Conservation (phyloP, 2,888 invertebrate species). For the Cartodere bifasciata region DNA sequence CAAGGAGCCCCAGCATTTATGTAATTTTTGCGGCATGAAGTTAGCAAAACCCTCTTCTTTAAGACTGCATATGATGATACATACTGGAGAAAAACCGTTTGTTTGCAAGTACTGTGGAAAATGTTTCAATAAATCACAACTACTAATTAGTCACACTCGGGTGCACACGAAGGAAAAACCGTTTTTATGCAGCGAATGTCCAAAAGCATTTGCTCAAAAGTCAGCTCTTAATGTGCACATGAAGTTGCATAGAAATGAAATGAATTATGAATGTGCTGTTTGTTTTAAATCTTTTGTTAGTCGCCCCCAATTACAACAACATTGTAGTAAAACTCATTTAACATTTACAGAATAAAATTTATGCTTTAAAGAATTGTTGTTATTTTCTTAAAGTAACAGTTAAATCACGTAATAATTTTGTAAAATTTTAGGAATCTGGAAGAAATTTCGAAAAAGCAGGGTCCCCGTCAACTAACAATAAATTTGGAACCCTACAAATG, state of each 20-base stretch:
- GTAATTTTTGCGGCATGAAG: conserved; percentile 19
- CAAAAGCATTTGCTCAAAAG: conserved; percentile 41
- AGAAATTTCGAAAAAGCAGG: too few species aligned
- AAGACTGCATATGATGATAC: conserved; percentile 18
- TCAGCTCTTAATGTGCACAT: conserved; percentile 37
- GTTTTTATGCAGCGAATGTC: conserved; percentile 26
- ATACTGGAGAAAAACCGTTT: conserved; percentile 21
- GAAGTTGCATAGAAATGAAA: conserved; percentile 32
- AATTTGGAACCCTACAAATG: too few species aligned
- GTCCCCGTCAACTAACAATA: too few species aligned
- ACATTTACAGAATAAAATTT: too few species aligned
- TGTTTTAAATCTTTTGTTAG: conserved; percentile 23
- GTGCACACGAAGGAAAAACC: conserved; percentile 40
- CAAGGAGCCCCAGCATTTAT: conserved; percentile 11
- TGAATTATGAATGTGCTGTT: conserved; percentile 38
- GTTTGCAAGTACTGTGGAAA: conserved; percentile 1
- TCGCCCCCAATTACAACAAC: conserved; percentile 16
- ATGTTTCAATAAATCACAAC: conserved; percentile 27
- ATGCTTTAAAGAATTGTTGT: too few species aligned
- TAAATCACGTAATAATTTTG: too few species aligned
- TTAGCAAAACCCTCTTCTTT: conserved; percentile 15
- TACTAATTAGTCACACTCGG: conserved; percentile 32
- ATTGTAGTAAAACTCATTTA: conserved; percentile 20
- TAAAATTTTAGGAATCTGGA: too few species aligned
- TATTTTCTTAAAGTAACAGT: too few species aligned